Evolutionary conservation across 2,888 invertebrate genomes (phyloP).

Genomic region (Ctena decussata): DNA sequence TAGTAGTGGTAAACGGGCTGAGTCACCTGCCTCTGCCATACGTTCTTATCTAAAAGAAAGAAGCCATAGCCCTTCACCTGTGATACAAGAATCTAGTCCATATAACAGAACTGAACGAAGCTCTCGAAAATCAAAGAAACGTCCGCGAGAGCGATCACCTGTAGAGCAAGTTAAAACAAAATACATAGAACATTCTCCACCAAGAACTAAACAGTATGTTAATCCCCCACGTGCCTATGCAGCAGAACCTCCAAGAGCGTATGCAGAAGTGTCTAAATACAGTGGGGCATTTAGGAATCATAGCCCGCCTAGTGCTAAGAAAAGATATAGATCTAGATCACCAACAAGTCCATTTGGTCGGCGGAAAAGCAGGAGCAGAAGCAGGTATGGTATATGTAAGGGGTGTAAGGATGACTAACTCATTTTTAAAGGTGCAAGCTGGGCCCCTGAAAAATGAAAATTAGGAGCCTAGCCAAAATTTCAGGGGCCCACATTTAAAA

Average conservation of each 20-base stretch:
- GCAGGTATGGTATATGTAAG: slow-evolving; percentile 37
- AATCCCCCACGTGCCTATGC: slow-evolving; percentile 80
- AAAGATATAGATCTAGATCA: slow-evolving; percentile 76
- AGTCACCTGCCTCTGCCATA: slow-evolving; percentile 72
- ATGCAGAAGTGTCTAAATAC: slow-evolving; percentile 54
- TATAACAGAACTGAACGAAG: slow-evolving; percentile 57
- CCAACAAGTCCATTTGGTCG: slow-evolving; percentile 69
- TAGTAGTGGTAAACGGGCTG: slow-evolving; percentile 46
- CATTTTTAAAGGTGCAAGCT: too few species aligned
- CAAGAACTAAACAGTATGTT: slow-evolving; percentile 71
- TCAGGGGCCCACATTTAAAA: too few species aligned
- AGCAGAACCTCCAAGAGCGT: slow-evolving; percentile 71
- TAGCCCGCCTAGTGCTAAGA: slow-evolving; percentile 74
- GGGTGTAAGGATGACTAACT: too few species aligned
- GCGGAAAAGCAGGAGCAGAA: slow-evolving; percentile 58
- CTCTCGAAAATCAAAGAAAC: slow-evolving; percentile 72
- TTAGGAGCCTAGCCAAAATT: too few species aligned
- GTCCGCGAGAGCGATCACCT: slow-evolving; percentile 56
- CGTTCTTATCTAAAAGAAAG: slow-evolving; percentile 72
- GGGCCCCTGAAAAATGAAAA: too few species aligned
- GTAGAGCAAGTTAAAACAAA: slow-evolving; percentile 45
- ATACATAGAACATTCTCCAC: slow-evolving; percentile 37
- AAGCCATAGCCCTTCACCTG: slow-evolving; percentile 79
- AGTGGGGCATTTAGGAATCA: slow-evolving; percentile 51
- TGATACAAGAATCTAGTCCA: slow-evolving; percentile 72